A percentile compares a stretch with the other conserved stretches of the same genome.
Evolutionary conservation across 2,888 invertebrate species (phyloP).

Genomic region (Strigamia crassipes): DNA sequence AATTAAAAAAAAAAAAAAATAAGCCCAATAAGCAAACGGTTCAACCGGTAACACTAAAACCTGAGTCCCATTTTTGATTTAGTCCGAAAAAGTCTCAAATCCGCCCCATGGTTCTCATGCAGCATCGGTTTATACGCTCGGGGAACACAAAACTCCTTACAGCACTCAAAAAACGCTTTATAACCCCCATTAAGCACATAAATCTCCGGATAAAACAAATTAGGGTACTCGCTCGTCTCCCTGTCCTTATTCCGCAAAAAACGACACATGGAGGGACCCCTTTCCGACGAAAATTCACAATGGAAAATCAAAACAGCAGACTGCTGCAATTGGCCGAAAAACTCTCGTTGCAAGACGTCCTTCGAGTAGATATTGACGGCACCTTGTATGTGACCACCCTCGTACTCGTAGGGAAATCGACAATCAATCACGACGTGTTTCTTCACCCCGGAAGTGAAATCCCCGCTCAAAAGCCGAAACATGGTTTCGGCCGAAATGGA

Average conservation of each 20-base stretch:
- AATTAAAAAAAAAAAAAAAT: too few species aligned
- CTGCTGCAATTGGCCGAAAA: constrained; percentile 59
- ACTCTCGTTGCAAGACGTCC: constrained; percentile 70
- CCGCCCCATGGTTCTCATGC: constrained; percentile 75
- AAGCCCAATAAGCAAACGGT: too few species aligned
- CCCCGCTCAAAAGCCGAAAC: constrained; percentile 58
- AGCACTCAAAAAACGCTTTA: constrained; percentile 75
- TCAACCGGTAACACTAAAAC: too few species aligned
- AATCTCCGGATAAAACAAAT: constrained; percentile 85
- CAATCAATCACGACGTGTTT: constrained; percentile 87
- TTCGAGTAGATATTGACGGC: constrained; percentile 83
- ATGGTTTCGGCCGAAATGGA: too few species aligned
- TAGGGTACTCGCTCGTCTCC: constrained; percentile 81
- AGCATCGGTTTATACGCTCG: constrained; percentile 79
- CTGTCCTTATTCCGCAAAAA: constrained; percentile 84
- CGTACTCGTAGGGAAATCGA: constrained; percentile 92
- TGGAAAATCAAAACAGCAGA: constrained; percentile 88
- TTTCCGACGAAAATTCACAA: constrained; percentile 95
- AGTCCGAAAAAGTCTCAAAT: constrained; percentile 78
- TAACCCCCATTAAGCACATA: constrained; percentile 92
- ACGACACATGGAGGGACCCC: constrained; percentile 90
- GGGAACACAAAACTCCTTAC: constrained; percentile 71
- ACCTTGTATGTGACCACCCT: constrained; percentile 85
- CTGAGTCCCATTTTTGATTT: too few species aligned
- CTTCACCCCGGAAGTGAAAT: constrained; percentile 50